phyloP scores from a whole-genome alignment of 1,140 invertebrate species.

The Cyclina sinensis region DNA sequence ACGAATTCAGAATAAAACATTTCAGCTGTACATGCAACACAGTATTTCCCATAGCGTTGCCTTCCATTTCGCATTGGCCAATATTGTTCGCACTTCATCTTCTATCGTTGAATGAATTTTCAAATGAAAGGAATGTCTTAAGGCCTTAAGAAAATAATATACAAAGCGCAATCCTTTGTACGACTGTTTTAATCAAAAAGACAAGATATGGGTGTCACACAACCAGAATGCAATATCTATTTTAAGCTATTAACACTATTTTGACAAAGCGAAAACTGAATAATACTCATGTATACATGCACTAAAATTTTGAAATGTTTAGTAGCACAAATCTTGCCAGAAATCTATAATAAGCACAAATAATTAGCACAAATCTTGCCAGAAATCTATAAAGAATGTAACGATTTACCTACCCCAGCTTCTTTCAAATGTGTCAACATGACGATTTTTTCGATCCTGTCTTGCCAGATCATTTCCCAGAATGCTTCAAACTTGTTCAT shows the following conservation, averaged over 20 bases:
- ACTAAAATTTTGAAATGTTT: neutral
- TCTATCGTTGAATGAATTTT: no score
- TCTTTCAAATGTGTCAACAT: neutral
- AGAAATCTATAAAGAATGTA: neutral
- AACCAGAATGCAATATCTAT: no score
- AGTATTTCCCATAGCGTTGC: neutral
- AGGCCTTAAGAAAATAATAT: no score
- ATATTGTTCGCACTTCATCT: neutral
- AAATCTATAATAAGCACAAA: neutral
- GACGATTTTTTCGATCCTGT: neutral
- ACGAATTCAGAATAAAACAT: neutral
- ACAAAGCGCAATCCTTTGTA: no score
- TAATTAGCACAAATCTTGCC: neutral
- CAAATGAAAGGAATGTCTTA: no score
- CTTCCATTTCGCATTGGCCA: neutral
- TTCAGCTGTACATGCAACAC: neutral
- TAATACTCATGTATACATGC: neutral
- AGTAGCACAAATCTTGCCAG: neutral
- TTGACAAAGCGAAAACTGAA: neutral
- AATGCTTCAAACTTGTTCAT: neutral
- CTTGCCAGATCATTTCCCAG: slow-evolving; percentile 17
- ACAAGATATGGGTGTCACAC: no score
- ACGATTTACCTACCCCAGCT: neutral
- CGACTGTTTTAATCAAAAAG: no score
- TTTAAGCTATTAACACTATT: no score